Evolutionary conservation across 92 coral and sea anemone genomes (phyloP).

Genomic region (Phenganax subtilis): DNA sequence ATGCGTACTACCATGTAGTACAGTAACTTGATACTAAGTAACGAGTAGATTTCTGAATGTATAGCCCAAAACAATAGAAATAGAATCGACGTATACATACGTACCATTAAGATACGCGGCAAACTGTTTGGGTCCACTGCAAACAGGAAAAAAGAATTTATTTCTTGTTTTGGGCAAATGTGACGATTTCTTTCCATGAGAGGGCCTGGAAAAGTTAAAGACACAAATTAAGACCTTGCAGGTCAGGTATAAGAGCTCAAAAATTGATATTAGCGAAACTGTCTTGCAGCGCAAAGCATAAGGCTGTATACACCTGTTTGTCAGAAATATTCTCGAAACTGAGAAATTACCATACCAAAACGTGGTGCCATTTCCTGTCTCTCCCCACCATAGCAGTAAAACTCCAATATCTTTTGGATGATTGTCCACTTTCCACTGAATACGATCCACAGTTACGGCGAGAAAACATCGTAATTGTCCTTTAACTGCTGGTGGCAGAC

Average conservation of each 20-base stretch:
- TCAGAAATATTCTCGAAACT: background rate
- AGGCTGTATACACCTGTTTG: background rate
- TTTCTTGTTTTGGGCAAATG: background rate
- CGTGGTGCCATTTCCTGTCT: slow-evolving; percentile 68
- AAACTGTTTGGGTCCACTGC: slow-evolving; percentile 98
- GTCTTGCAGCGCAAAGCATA: background rate
- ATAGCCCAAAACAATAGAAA: background rate
- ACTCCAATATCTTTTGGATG: slow-evolving; percentile 70
- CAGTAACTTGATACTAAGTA: no score
- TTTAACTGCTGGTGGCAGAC: slow-evolving; percentile 90
- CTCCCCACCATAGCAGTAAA: slow-evolving; percentile 92
- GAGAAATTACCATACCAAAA: slow-evolving; percentile 52
- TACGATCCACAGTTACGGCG: slow-evolving; percentile 62
- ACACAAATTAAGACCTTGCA: no score
- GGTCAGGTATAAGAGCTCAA: no score
- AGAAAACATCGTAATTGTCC: slow-evolving; percentile 93
- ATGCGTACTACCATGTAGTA: no score
- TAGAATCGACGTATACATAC: background rate
- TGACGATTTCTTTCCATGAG: slow-evolving; percentile 39
- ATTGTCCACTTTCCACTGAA: slow-evolving; percentile 59
- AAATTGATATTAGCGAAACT: background rate
- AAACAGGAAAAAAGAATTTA: slow-evolving; percentile 73
- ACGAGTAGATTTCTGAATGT: background rate
- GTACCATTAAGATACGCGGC: slow-evolving; percentile 78
- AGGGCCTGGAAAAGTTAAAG: slow-evolving; percentile 46